Evolutionary conservation across 1,140 invertebrate species (phyloP).

Genomic region (Trinorchestia longiramus): DNA sequence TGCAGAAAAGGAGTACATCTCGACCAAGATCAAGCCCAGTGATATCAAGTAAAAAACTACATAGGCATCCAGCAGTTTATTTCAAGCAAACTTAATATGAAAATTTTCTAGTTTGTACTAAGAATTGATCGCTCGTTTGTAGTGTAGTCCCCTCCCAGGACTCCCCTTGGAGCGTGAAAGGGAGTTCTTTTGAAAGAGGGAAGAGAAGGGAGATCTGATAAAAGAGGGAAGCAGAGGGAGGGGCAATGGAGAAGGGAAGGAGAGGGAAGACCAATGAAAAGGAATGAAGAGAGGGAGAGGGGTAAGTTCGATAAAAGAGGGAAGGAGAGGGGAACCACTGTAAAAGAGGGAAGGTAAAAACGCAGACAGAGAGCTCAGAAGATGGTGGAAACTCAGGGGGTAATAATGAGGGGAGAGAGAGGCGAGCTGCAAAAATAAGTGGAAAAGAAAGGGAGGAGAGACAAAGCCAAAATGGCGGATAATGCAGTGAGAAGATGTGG

Average conservation of each 20-base stretch:
- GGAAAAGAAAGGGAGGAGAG: background rate
- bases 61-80: background rate
- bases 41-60: too few species aligned
- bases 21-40: background rate
- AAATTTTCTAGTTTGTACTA: background rate
- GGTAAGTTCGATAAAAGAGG: background rate
- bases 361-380: slow-evolving; percentile 6
- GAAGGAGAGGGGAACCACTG: slow-evolving; percentile 13
- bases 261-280: background rate
- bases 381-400: slow-evolving; percentile 11
- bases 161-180: background rate
- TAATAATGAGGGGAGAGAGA: slow-evolving; percentile 37
- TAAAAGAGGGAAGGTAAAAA: slow-evolving; percentile 11
- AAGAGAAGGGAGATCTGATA: background rate
- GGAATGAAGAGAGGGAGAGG: background rate
- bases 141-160: background rate
- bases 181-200: background rate
- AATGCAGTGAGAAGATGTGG: background rate
- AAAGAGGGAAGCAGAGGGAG: background rate
- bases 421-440: background rate
- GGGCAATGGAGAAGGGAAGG: background rate
- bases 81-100: background rate
- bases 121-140: background rate
- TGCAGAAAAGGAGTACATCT: background rate
- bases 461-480: slow-evolving; percentile 45